Base-by-base conservation (phyloP, 2,113 vertebrate genomes). In the Herpailurus yagouaroundi region DNA sequence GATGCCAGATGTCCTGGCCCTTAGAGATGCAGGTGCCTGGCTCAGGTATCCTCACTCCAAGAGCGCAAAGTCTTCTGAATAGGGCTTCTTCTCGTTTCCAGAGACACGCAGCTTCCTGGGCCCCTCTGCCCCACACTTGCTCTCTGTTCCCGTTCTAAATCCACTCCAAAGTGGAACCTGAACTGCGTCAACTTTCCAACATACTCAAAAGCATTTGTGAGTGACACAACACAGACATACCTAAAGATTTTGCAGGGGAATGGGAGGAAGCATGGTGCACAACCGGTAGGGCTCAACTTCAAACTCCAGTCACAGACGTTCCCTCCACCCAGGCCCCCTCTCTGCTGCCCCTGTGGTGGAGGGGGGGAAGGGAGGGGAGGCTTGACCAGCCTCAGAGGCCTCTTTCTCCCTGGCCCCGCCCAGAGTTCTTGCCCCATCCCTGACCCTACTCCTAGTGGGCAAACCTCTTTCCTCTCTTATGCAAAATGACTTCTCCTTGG, bases 331-430 rank as follows among this genome's bases (percentile, higher is more conserved):
- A 21, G 12, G 5, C 1, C 33, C 50, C 18, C n/a, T 73, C 64
- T 68, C 50, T 29, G 79, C 64, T 8, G 13, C 41, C 14, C 33
- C 33, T 50, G n/a, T 15, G 7, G 9, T 29, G 13, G 38, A 60
- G 33, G 8, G 25, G 12, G 36, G n/a, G 3, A n/a, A n/a, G n/a
- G n/a, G n/a, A n/a, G 5, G 18, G 31, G 55, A 0, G 13, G 19
- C 27, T 16, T 16, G 16, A n/a, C n/a, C 16, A 52, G 29, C 3
- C 71, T 79, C 60, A 71, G 27, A 38, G 55, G 0, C 7, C 76
- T 52, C 52, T 55, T 38, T 41, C 27, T 82, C 52, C 55, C 27
- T 2, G 57, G 25, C 8, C 27, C 23, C 23, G 36, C 31, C 85
- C 41, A 5, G 38, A 57, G 31, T 52, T 79, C 25, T 21, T 69